A percentile compares a stretch with the other conserved stretches of the same genome.
Conservation (phyloP, 2,888 invertebrate genomes). For the Rugalucina vietnamica region DNA sequence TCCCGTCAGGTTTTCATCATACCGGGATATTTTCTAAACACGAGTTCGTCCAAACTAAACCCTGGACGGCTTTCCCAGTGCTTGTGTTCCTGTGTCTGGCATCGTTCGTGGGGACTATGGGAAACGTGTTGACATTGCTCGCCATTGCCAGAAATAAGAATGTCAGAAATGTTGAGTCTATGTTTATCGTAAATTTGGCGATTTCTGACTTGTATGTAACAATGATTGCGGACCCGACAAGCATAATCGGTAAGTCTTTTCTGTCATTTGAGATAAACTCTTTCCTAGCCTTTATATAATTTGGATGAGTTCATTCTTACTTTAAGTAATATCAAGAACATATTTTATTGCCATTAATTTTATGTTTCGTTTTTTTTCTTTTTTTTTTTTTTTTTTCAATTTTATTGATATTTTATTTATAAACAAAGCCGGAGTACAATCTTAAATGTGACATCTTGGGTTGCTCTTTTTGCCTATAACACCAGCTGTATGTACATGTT, state of each 20-base stretch:
- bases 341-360: too few relatives aligned
- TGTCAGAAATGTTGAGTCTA: constrained; percentile 55
- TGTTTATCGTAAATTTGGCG: constrained; percentile 74
- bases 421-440: too few relatives aligned
- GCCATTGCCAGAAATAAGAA: constrained; percentile 43
- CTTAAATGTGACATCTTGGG: too few relatives aligned
- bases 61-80: constrained; percentile 39
- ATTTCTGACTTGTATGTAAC: constrained; percentile 72
- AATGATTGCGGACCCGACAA: constrained; percentile 68
- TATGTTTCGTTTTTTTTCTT: too few relatives aligned
- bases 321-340: too few relatives aligned
- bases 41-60: constrained; percentile 45
- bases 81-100: constrained; percentile 50
- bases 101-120: constrained; percentile 49
- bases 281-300: too few relatives aligned
- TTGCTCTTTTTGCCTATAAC: too few relatives aligned
- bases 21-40: neutral
- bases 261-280: too few relatives aligned
- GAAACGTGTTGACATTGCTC: constrained; percentile 57
- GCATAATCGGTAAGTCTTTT: constrained; percentile 72
- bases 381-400: too few relatives aligned
- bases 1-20: neutral
- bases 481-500: too few relatives aligned
- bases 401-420: too few relatives aligned
- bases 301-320: too few relatives aligned